Evolutionary conservation across 30 jellyfish, hydroid and myxozoan genomes (phyloP).

Genomic region (Hydractinia echinata): DNA sequence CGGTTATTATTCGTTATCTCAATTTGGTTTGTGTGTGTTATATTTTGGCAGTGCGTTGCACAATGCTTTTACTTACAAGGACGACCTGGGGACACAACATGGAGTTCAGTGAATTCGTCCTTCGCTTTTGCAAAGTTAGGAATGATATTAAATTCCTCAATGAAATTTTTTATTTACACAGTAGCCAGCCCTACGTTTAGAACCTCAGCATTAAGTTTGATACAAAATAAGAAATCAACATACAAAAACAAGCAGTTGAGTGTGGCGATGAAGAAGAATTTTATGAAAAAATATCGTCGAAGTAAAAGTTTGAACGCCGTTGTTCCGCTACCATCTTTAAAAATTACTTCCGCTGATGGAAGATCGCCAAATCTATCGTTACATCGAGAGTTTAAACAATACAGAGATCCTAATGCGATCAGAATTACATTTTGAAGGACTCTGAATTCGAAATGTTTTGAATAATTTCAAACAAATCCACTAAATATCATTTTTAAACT

Average conservation of each 20-base stretch:
- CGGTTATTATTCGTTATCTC: constrained; percentile 2
- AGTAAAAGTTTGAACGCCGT: background rate
- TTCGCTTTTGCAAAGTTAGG: constrained; percentile 24
- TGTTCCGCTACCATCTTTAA: background rate
- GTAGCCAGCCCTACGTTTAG: constrained; percentile 8
- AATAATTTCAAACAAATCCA: too few relatives aligned
- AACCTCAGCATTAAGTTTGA: background rate
- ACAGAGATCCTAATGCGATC: background rate
- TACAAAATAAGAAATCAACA: background rate
- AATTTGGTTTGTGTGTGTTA: background rate
- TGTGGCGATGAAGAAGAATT: background rate
- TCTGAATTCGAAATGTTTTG: too few relatives aligned
- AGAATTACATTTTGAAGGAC: too few relatives aligned
- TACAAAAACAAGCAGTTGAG: background rate
- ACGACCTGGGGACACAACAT: background rate
- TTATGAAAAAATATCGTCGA: too few relatives aligned
- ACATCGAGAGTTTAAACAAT: background rate
- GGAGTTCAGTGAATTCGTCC: background rate
- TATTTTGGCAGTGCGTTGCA: constrained; percentile 12
- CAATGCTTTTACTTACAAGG: constrained; percentile 14
- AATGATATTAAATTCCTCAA: constrained; percentile 4
- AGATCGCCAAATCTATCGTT: constrained; percentile 1
- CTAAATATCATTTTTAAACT: too few relatives aligned
- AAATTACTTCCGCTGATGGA: too few relatives aligned
- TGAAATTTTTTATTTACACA: background rate